A percentile compares a stretch with the other conserved stretches of the same genome.
These are phyloP conservation scores for Lepus europaeus DNA, from an alignment of 2,113 vertebrate species.

Conservation along the genomic window DNA sequence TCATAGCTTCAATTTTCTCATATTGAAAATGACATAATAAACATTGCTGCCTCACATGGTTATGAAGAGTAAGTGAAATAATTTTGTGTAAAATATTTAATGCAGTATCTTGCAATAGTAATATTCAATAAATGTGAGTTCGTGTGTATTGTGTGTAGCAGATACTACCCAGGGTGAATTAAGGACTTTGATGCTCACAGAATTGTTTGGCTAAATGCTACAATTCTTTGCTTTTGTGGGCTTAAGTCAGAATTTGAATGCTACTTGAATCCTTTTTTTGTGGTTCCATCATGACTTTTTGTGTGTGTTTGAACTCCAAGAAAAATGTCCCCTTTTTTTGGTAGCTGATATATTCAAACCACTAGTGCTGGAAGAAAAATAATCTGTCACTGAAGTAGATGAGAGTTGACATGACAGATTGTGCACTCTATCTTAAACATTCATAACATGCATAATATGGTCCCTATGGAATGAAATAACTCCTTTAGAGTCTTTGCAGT, in stretches of 20 bases:
- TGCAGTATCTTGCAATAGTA: neutral
- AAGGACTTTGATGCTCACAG: constrained; percentile 72
- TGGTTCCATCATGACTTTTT: constrained; percentile 73
- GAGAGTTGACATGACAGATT: constrained; percentile 80
- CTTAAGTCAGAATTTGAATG: constrained; percentile 80
- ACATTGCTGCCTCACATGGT: neutral
- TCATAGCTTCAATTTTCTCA: constrained; percentile 32
- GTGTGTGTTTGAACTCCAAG: constrained; percentile 72
- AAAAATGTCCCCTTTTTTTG: constrained; percentile 82
- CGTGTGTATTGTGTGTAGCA: constrained; percentile 3
- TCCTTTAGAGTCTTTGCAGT: constrained; percentile 76
- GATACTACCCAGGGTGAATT: constrained; percentile 63
- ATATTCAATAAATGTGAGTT: neutral
- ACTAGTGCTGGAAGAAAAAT: constrained; percentile 79
- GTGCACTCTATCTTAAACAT: constrained; percentile 77
- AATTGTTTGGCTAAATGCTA: constrained; percentile 73
- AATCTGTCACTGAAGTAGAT: constrained; percentile 78
- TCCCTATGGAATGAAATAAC: constrained; percentile 74
- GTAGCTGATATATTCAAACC: constrained; percentile 73
- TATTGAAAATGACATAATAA: constrained; percentile 40
- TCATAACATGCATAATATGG: constrained; percentile 81
- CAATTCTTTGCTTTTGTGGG: constrained; percentile 77
- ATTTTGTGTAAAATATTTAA: neutral
- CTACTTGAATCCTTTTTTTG: constrained; percentile 78
- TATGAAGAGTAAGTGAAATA: constrained; percentile 8